These are phyloP conservation scores for Aethina tumida DNA, from an alignment of 1,140 invertebrate genomes.

Conservation along the genomic window DNA sequence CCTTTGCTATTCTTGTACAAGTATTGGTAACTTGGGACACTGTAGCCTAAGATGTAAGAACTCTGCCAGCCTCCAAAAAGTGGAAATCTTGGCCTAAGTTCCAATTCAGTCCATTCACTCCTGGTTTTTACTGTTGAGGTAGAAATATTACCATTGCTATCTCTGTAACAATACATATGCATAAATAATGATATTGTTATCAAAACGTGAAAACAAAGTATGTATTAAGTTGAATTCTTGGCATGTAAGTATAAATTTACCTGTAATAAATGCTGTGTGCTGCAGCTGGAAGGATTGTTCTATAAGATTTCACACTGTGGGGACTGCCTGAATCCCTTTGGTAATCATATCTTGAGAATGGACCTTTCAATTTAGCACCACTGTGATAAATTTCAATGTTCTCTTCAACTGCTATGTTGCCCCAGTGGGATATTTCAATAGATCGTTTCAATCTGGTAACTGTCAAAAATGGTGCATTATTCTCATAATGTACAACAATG, in stretches of 20 bases:
- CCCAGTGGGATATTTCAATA: constrained; percentile 98
- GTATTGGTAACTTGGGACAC: constrained; percentile 95
- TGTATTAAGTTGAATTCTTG: background rate
- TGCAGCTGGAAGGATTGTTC: constrained; percentile 80
- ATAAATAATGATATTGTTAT: constrained; percentile 33
- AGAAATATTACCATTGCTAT: constrained; percentile 99
- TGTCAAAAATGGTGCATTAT: constrained; percentile 91
- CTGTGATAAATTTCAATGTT: constrained; percentile 83
- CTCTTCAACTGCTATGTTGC: constrained; percentile 96
- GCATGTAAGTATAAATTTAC: constrained; percentile 2
- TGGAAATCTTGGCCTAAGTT: constrained; percentile 90
- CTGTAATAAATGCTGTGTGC: constrained; percentile 41
- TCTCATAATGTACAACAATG: constrained; percentile 87
- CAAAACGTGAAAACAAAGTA: background rate
- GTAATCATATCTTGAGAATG: constrained; percentile 95
- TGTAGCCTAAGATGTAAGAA: constrained; percentile 86
- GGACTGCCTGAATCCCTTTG: constrained; percentile 79
- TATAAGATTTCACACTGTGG: constrained; percentile 85
- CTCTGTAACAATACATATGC: constrained; percentile 37
- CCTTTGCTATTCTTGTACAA: constrained; percentile 62
- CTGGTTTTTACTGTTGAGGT: constrained; percentile 85
- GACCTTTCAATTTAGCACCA: constrained; percentile 85
- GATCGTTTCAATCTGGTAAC: constrained; percentile 73
- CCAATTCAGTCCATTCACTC: constrained; percentile 89
- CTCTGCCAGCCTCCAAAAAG: constrained; percentile 99